Base-by-base conservation (phyloP, 2,888 invertebrate species). In the Xiphydria camelus region DNA sequence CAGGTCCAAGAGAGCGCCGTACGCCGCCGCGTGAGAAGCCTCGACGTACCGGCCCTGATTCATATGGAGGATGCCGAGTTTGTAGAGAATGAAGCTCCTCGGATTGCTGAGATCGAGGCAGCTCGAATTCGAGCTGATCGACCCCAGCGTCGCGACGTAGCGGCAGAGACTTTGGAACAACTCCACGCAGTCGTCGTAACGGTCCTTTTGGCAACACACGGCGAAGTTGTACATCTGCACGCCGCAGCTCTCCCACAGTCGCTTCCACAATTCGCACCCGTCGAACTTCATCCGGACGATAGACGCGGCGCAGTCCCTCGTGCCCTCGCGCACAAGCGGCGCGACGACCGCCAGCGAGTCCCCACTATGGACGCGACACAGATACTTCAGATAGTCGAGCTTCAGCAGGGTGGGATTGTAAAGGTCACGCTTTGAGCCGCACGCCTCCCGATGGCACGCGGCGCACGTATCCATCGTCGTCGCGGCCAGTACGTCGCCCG, bases 1-100 rank as follows among this genome's bases (percentile, higher is more conserved):
- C 23, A 53, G 57, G 47, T 61, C 68, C 6, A 71, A 32, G 12
- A 73, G 37, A 10, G 55, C 66, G 44, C 64, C 61, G 20, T 73
- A 57, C 5, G 71, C 66, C 10, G 61, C 47, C 0, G 46, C 48
- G 1, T 54, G 59, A 59, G 67, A 56, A 2, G 74, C 70, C 53
- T 71, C 57, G 21, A 56, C 55, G 19, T 59, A 70, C 35, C 61
- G 51, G 9, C 46, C 50, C 18, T 51, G 31, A 6, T 45, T 52
- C 10, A 20, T 34, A 21, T 39, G 41, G n/a, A 41, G 17, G n/a
- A 35, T 35, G 23, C 29, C 29, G 5, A 43, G 19, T 18, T 29
- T 38, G 7, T 45, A 23, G 9, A 48, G 25, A 17, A 35, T 26
- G 19, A 15, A 15, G 17, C 37, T 31, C 2, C 36, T 23, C 7